Evolutionary conservation across 2,888 invertebrate species (phyloP), one percentile per base, ranked within the genome.

Genomic region (Melipona bicolor): DNA sequence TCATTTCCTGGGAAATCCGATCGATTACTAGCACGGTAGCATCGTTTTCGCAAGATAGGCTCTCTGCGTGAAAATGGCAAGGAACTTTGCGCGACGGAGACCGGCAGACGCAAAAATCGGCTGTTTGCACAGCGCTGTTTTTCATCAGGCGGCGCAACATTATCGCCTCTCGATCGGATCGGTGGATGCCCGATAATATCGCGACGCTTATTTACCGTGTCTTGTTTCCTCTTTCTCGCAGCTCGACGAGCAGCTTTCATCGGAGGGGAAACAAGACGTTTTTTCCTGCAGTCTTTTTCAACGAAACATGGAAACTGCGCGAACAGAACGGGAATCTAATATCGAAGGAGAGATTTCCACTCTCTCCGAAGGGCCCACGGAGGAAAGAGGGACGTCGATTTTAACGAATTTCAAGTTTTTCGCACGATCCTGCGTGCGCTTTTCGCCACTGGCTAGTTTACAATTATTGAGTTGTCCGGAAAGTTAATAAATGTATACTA

Each of bases 121-220:
- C 32, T 86, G 86, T 87, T 87, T 87, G 67, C 72, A 36, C 59
- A 59, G 54, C 43, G 50, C 59, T 85, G 83, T 87, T 87, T 84
- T 75, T 75, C 71, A 54, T 65, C 68, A 24, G 71, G 17, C 52
- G 68, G 43, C 72, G 72, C 75, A 79, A 87, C 71, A 75, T 81
- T 79, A 77, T 79, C 74, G 69, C 79, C 68, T 62, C 19, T 69
- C 24, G 81, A 83, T 83, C 78, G 79, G 79, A 84, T 80, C 80
- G 77, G 85, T 80, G 70, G 74, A 80, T 54, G 85, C 27, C 85
- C 84, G 85, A 85, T 85, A 85, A 84, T 74, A 71, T 68, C 74
- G 77, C 59, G 27, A 49, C 72, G 32, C 27, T 27, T 77, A 64
- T 84, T 84, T 84, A 24, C 75, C 52, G 21, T 74, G 78, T 75